Evolutionary conservation across 2,113 vertebrate species (phyloP), one percentile per base, ranked within the genome.

Genomic region (Poeciliopsis occidentalis): DNA sequence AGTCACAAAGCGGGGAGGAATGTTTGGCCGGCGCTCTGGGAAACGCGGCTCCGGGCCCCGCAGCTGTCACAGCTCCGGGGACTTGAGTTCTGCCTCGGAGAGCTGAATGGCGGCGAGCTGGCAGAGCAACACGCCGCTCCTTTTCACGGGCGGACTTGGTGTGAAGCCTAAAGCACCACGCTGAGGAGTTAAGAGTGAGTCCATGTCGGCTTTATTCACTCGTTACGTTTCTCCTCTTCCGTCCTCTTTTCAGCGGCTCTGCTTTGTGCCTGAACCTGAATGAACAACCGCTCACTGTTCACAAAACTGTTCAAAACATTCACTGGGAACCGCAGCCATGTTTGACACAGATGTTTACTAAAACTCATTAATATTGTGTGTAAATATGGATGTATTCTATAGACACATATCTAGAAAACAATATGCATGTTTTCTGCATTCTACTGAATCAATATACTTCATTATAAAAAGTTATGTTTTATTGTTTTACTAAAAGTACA

Each of bases 201-300:
- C 93, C 91, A 91, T 93, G 92, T 94, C 37, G 30, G 44, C 66
- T 95, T 73, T 54, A 64, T 69, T 67, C 34, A 2, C 0, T 39
- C 94, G 90, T 90, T 89, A 90, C 93, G 93, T 91, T 93, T 90
- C 69, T 67, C 39, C 67, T 51, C 30, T 57, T 71, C 62, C 64
- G 31, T 76, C 64, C 65, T 73, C 71, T 91, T 94, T 92, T 94
- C 92, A 54, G 67, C 78, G 69, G 68, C 84, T 61, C 51, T 1
- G 26, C 90, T 94, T 93, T 78, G 89, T 92, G 80, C 51, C 84
- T 83, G 85, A 95, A 92, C 93, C 93, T 96, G 95, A 96, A 96
- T 96, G 95, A 96, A 97, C 96, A 97, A 96, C 96, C 87, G 78
- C 80, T 90, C 95, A 96, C 96, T 97, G 95, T 97, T 94, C 90